Percentiles rank a stretch among this genome's conserved stretches.
phyloP scores from a whole-genome alignment of 2,888 invertebrate genomes.

The Alloscopus bannaensis region DNA sequence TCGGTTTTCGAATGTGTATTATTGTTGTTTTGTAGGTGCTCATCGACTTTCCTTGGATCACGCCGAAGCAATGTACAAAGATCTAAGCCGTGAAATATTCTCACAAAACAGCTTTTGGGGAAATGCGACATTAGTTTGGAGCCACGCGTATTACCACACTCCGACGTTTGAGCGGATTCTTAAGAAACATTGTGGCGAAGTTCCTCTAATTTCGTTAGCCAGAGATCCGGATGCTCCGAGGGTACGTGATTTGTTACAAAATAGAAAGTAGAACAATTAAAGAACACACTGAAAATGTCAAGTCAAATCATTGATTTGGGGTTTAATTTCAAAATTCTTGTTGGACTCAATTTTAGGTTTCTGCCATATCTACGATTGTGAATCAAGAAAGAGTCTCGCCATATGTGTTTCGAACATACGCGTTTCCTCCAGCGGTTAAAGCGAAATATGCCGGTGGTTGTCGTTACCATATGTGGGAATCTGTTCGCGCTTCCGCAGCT shows the following conservation, averaged over 20 bases:
- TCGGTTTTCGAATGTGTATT: too few relatives aligned
- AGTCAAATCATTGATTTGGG: background rate
- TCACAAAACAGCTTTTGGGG: slow-evolving; percentile 82
- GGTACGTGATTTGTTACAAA: too few relatives aligned
- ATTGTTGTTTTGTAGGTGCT: slow-evolving; percentile 77
- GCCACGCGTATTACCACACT: slow-evolving; percentile 92
- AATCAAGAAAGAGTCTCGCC: slow-evolving; percentile 84
- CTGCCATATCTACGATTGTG: slow-evolving; percentile 87
- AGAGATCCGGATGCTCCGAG: slow-evolving; percentile 79
- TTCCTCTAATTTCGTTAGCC: slow-evolving; percentile 80
- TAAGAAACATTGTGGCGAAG: slow-evolving; percentile 81
- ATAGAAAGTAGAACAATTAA: background rate
- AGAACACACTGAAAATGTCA: background rate
- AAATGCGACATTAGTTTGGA: slow-evolving; percentile 86
- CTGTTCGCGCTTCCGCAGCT: slow-evolving; percentile 91
- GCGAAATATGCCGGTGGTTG: slow-evolving; percentile 84
- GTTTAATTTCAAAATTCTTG: background rate
- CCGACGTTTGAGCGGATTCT: slow-evolving; percentile 87
- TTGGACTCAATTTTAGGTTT: slow-evolving; percentile 78
- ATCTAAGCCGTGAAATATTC: slow-evolving; percentile 81
- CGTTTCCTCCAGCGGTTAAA: slow-evolving; percentile 82
- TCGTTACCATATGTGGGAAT: slow-evolving; percentile 86
- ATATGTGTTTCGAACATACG: slow-evolving; percentile 91
- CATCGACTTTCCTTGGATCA: slow-evolving; percentile 80
- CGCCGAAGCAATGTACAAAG: slow-evolving; percentile 80